phyloP scores from a whole-genome alignment of 2,113 vertebrate species.

The Tamias sibiricus region DNA sequence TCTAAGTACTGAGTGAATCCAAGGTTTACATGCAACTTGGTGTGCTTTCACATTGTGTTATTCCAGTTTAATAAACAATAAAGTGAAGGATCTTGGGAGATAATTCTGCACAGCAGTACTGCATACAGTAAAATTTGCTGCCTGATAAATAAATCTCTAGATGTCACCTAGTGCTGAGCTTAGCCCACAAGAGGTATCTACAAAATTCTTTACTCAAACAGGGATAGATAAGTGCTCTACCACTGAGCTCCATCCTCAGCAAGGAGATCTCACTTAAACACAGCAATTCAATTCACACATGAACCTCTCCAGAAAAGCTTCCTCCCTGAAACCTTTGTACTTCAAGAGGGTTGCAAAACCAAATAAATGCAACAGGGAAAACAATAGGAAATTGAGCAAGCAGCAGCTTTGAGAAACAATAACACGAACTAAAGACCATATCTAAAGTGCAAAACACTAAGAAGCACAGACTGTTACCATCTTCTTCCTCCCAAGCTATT shows the following conservation, averaged over 20 bases:
- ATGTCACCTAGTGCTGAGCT: not conserved
- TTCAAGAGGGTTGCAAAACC: conserved; percentile 55
- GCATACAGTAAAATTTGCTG: conserved; percentile 42
- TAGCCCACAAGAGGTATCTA: not conserved
- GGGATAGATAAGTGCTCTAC: no score
- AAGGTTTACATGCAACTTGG: not conserved
- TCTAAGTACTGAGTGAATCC: not conserved
- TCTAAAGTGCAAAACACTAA: not conserved
- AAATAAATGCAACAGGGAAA: conserved; percentile 62
- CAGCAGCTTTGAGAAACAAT: conserved; percentile 51
- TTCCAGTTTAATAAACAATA: not conserved
- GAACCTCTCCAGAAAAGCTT: not conserved
- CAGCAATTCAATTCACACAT: not conserved
- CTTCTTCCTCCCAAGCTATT: not conserved
- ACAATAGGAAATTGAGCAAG: conserved; percentile 65
- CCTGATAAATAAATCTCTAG: not conserved
- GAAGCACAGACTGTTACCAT: not conserved
- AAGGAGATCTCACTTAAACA: not conserved
- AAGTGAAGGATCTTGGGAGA: conserved; percentile 3
- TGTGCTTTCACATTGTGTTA: conserved; percentile 24
- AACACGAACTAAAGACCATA: conserved; percentile 46
- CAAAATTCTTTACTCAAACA: conserved; percentile 18
- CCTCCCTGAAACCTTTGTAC: not conserved
- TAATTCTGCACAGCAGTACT: conserved; percentile 20
- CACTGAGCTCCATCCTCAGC: no score